Conservation (phyloP, 2,888 invertebrate genomes). For the Drosophila silvestris region DNA sequence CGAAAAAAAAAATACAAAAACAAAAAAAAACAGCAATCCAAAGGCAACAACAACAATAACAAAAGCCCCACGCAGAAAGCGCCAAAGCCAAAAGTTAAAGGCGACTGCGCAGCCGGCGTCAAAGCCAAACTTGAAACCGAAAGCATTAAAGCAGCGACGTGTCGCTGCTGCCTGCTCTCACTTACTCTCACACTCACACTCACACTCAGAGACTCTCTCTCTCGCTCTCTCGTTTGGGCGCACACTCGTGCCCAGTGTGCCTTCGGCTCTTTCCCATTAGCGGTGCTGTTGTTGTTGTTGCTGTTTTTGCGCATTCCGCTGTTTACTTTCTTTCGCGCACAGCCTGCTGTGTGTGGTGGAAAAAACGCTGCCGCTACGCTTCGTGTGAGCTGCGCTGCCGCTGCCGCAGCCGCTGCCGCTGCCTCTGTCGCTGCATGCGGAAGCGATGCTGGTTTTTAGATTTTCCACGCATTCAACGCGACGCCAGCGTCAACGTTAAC, state of each 20-base stretch:
- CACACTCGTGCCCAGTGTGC: conserved; percentile 24
- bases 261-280: conserved; percentile 49
- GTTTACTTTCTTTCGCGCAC: conserved; percentile 78
- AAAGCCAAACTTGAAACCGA: conserved; percentile 76
- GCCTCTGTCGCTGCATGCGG: conserved; percentile 56
- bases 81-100: conserved; percentile 56
- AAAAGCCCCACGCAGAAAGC: conserved; percentile 68
- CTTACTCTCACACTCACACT: conserved; percentile 12
- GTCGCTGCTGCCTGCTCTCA: conserved; percentile 22
- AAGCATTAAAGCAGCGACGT: conserved; percentile 55
- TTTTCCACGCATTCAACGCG: conserved; percentile 39
- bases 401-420: conserved; percentile 17
- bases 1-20: conserved; percentile 39
- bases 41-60: conserved; percentile 17
- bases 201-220: conserved; percentile 9
- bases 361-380: conserved; percentile 59
- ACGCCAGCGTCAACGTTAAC: conserved; percentile 13
- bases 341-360: conserved; percentile 53
- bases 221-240: conserved; percentile 17
- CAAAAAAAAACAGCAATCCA: conserved; percentile 5
- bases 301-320: conserved; percentile 74
- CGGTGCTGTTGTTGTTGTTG: neutral
- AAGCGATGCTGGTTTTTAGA: conserved; percentile 59
- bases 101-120: conserved; percentile 64
- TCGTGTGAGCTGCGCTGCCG: conserved; percentile 55